These are phyloP conservation scores for Hedya salicella DNA, from an alignment of 2,888 invertebrate species.

Conservation along the genomic window DNA sequence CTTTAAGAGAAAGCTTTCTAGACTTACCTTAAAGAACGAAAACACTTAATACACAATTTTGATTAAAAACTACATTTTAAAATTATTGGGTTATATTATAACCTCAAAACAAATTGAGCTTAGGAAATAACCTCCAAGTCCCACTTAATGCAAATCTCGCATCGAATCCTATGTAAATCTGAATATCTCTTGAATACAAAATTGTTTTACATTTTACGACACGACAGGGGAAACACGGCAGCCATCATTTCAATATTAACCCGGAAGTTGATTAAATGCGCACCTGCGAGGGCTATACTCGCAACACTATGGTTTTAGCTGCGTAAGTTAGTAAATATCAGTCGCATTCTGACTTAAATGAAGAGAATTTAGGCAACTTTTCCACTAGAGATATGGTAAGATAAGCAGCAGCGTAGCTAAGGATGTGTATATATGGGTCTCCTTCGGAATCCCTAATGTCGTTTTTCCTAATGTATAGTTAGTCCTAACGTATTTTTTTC, in stretches of 20 bases:
- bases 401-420: too few species aligned
- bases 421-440: too few species aligned
- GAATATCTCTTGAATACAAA: constrained; percentile 26
- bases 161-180: constrained; percentile 27
- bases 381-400: too few species aligned
- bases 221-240: not conserved
- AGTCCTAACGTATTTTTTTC: too few species aligned
- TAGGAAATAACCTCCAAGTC: constrained; percentile 26
- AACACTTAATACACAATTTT: not conserved
- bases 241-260: constrained; percentile 19
- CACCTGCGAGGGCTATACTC: too few species aligned
- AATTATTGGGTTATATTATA: constrained; percentile 5
- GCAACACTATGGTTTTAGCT: too few species aligned
- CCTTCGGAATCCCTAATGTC: too few species aligned
- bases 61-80: not conserved
- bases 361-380: too few species aligned
- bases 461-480: too few species aligned
- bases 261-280: constrained; percentile 16
- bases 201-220: constrained; percentile 32
- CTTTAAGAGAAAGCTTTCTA: constrained; percentile 15
- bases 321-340: too few species aligned
- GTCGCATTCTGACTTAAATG: too few species aligned
- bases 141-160: constrained; percentile 21
- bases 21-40: constrained; percentile 11
- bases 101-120: constrained; percentile 7